Evolutionary conservation across 2,888 invertebrate species (phyloP), one percentile per base, ranked within the genome.

Genomic region (Leptinotarsa haldemani): DNA sequence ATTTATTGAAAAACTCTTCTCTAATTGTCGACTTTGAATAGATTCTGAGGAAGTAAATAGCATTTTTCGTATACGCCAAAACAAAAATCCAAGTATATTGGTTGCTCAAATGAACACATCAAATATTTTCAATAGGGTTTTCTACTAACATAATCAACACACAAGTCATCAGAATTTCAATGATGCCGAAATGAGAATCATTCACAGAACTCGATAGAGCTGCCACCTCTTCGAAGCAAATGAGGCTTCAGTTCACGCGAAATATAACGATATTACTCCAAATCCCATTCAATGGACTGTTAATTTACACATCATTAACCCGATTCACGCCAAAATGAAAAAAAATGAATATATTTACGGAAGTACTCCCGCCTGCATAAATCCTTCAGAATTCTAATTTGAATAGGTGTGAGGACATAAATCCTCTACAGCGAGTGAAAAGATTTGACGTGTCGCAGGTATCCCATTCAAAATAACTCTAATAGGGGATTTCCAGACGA

Each of bases 391-490:
- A 65, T 70, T 53, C 47, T 69, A 75, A 75, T 74, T 70, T 74
- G 72, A 72, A 72, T 68, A 69, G 71, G 64, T 74, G 77, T 73
- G 73, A 65, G 70, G 63, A 58, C 75, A 74, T 77, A 70, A 74
- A 73, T 76, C 72, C 70, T 63, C 70, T 48, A 47, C 47, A 58
- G 73, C 22, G 58, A 66, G 48, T 65, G 65, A 56, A 65, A 70
- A 73, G 71, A 67, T 71, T 65, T 75, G 77, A 75, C 71, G 73
- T 71, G 73, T 73, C 69, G 64, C 67, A 77, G 75, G 77, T 75
- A 67, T 65, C 40, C 30, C 67, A 40, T 67, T 67, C 46, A 58
- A 56, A 68, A 46, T 47, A 22, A 20, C 56, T n/a, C 46, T 40
- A 68, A 56, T 58, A 56, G 71, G 64, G 74, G 68, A 74, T 74